Conservation (phyloP, 2,113 vertebrate species). For the Trachemys scripta region DNA sequence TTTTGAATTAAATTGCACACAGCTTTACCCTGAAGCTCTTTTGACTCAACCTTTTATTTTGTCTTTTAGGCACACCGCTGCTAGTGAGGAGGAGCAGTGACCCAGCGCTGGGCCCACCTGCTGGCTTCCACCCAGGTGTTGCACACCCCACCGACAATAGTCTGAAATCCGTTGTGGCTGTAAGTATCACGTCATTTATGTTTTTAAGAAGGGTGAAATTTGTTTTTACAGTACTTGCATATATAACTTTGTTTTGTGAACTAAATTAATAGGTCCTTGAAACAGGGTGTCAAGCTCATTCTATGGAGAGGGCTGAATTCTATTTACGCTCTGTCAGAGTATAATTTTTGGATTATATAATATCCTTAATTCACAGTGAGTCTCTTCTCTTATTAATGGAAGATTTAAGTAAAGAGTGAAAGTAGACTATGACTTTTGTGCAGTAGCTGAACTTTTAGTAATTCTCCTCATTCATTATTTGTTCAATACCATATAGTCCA, state of each 20-base stretch:
- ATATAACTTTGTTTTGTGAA: background rate
- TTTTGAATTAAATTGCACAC: conserved; percentile 43
- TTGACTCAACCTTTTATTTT: conserved; percentile 54
- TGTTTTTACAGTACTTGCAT: background rate
- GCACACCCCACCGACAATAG: conserved; percentile 75
- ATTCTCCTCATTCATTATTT: background rate
- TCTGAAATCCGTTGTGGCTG: conserved; percentile 75
- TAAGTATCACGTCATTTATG: conserved; percentile 71
- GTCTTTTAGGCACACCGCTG: conserved; percentile 89
- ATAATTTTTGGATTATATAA: background rate
- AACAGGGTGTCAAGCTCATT: rapidly evolving
- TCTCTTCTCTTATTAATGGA: background rate
- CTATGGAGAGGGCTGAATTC: background rate
- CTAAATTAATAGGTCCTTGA: background rate
- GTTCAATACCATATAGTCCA: background rate
- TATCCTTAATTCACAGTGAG: background rate
- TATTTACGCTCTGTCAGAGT: background rate
- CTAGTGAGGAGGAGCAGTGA: conserved; percentile 97
- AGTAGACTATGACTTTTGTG: background rate
- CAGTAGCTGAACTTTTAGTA: background rate
- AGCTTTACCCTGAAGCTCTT: background rate
- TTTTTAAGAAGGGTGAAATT: background rate
- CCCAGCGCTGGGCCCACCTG: conserved; percentile 82
- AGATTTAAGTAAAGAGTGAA: background rate
- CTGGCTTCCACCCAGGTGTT: conserved; percentile 79